Conservation (phyloP, 2,797 vertebrate species). For the Trachops cirrhosus region DNA sequence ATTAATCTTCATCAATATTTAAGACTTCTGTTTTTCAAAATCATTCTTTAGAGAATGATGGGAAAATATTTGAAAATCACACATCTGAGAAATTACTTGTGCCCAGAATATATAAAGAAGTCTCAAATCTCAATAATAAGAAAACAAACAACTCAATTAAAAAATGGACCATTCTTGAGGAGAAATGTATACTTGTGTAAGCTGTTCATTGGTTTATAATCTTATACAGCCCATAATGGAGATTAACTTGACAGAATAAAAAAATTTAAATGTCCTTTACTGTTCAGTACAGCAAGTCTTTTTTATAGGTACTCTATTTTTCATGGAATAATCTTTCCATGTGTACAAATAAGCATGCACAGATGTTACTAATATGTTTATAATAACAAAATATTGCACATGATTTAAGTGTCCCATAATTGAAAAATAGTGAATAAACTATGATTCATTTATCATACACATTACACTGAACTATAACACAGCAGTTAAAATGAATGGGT, state of each 20-base stretch:
- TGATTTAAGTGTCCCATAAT: neutral
- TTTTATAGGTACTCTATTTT: neutral
- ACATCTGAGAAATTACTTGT: neutral
- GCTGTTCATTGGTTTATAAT: neutral
- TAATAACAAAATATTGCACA: neutral
- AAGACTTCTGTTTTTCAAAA: neutral
- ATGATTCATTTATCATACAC: neutral
- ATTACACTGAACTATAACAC: neutral
- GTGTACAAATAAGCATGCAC: neutral
- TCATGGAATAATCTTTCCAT: neutral
- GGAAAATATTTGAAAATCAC: neutral
- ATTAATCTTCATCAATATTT: neutral
- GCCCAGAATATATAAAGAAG: neutral
- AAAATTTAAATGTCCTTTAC: neutral
- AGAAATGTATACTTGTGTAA: neutral
- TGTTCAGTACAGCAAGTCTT: neutral
- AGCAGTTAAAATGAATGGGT: constrained; percentile 5
- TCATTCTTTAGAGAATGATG: neutral
- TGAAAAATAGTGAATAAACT: neutral
- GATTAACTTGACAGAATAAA: neutral
- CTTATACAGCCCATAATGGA: neutral
- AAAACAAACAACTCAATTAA: neutral
- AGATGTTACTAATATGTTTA: constrained; percentile 20
- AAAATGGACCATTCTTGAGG: neutral
- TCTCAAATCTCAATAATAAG: neutral